These are phyloP conservation scores for Penaeus monodon DNA, from an alignment of 2,888 invertebrate genomes.

Conservation along the genomic window DNA sequence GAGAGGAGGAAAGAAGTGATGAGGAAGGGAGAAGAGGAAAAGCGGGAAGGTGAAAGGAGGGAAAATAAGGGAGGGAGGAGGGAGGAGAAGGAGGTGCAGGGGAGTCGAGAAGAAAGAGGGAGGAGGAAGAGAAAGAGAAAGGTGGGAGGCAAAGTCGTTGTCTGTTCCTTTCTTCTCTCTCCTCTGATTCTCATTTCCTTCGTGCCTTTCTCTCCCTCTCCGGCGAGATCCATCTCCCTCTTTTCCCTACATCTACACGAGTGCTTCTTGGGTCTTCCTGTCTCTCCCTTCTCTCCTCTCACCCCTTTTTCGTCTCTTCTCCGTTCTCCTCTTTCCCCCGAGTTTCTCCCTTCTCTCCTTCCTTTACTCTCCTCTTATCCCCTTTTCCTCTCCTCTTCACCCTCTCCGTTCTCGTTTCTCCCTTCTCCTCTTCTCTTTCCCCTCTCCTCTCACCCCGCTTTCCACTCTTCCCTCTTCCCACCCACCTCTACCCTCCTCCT, in stretches of 20 bases:
- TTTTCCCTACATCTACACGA: background rate
- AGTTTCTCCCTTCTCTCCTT: background rate
- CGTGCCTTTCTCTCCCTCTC: no score
- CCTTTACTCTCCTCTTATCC: background rate
- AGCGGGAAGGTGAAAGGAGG: no score
- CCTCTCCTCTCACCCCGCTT: no score
- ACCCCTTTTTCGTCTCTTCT: background rate
- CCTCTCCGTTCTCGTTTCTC: background rate
- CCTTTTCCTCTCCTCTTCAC: background rate
- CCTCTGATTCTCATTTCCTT: background rate
- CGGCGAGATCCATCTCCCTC: background rate
- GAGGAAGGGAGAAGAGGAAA: no score
- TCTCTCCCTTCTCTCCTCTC: background rate
- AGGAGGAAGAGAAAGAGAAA: no score
- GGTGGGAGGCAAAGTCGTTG: no score
- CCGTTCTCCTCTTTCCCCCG: background rate
- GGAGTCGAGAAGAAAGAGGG: no score
- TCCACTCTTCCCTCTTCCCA: background rate
- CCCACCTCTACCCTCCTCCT: background rate
- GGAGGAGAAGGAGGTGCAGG: no score
- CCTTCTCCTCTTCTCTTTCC: background rate
- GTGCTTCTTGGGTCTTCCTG: background rate
- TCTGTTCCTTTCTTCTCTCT: background rate
- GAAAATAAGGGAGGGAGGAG: no score
- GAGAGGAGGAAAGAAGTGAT: no score